Base-by-base conservation (phyloP, 2,797 vertebrate genomes). In the Loriculus beryllinus region DNA sequence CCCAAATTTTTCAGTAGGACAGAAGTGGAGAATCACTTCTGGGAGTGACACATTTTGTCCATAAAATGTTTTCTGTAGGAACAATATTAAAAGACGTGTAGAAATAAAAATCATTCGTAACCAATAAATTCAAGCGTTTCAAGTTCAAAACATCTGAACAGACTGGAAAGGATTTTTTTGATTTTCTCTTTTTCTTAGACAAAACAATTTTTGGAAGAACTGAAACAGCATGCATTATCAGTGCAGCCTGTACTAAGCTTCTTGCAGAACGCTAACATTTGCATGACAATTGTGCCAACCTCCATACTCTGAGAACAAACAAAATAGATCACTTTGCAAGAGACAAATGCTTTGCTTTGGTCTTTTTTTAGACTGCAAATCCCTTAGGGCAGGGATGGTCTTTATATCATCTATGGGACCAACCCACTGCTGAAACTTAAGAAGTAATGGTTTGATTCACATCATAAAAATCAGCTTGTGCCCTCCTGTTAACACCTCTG, bases 301-400 rank as follows among this genome's bases (percentile, higher is more conserved):
- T 91, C 82, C 42, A 42, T 82, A 67, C 35, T 70, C 68, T 21
- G 42, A 78, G 45, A 86, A 57, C 15, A 29, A 86, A 89, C 21
- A 40, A 69, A 88, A 86, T 81, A 93, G 80, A 86, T 81, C 49
- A 25, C 65, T 93, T 95, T 72, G 45, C 33, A 72, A 83, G 80
- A 86, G 31, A 60, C n/a, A 82, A 86, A 76, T 59, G 57, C 21
- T 86, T 94, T 75, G 52, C 76, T 85, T 93, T 83, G 57, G 52
- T 87, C 87, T 90, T 95, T 95, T 90, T 95, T 91, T 90, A 92
- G 85, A 59, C 77, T 85, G 19, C 45, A 86, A 83, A 29, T 19
- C 69, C 89, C 52, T 35, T 54, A 90, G 80, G 90, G 91, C 69
- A 93, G 33, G 86, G 80, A 40, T 88, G 75, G 87, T 76, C 86